Base-by-base conservation (phyloP, 2,888 invertebrate genomes). In the Phengaris arion region DNA sequence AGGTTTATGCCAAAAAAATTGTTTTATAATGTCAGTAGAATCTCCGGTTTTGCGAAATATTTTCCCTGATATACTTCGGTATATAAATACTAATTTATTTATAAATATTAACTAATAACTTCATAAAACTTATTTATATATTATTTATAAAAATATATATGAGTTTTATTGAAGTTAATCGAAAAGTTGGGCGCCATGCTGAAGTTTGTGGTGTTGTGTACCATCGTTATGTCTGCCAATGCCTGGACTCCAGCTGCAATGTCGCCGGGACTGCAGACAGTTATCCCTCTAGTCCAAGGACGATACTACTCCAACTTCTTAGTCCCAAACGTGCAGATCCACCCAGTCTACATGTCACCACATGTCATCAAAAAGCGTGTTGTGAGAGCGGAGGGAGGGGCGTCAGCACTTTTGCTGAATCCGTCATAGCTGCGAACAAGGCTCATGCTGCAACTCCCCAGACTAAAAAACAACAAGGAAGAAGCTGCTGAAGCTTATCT, bases 1-100 rank as follows among this genome's bases (percentile, higher is more conserved):
- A 13, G 35, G 6, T 35, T 64, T 64, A 64, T 12, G 35, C 15
- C 35, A 10, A 59, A 59, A 64, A 64, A 48, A 48, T 5, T 4
- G 5, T 10, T 64, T 64, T 45, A 35, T 64, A 64, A 64, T 64
- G 64, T 64, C 64, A 64, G 35, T 64, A 35, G 64, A 35, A 64
- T 45, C 64, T 64, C 64, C 64, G 64, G 64, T 64, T 64, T 64
- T 35, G 9, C 15, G 8, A 59, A 22, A 35, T 35, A 9, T 59
- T 59, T 22, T 22, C 59, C 22, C 59, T 59, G 12, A 10, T 35
- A 22, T 1, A 5, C 5, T 64, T 52, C 1, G 5, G 22, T 64
- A 64, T 64, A 64, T 64, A 64, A 35, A 35, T 45, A 35, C 0
- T 12, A 35, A 35, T n/a, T n/a, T n/a, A n/a, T n/a, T n/a, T n/a